Evolutionary conservation across 2,888 invertebrate species (phyloP), one percentile per base, ranked within the genome.

Genomic region (Phragmatobia fuliginosa): DNA sequence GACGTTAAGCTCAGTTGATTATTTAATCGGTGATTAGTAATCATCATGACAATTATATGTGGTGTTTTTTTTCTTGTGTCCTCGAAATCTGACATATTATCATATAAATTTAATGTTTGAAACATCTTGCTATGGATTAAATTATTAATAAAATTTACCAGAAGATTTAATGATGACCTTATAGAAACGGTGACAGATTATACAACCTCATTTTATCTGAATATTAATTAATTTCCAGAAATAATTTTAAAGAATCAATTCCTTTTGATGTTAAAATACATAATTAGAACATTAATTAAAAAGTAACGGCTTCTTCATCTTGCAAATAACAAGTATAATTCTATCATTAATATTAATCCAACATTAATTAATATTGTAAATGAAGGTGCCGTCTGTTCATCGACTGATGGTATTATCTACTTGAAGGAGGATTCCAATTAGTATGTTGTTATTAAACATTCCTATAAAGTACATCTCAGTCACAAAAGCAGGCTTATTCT

Each of bases 401-500:
- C 7, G 14, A 28, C 25, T 56, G 14, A 56, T 28, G 56, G 56
- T 56, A 56, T 56, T 56, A 14, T 28, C 16, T 56, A 56, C 28
- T 56, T 56, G 28, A 56, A 56, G 56, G 28, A 31, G 45, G 41
- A 16, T 59, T 41, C 38, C 41, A 52, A 52, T 64, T 52, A 52
- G n/a, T 52, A 33, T 25, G 49, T 64, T 49, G 33, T 64, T 52
- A 64, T 52, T 16, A 49, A 49, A 64, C 62, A 62, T 28, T 49
- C 56, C 21, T 65, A 28, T 65, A 38, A 65, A 56, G 56, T 56
- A 62, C 49, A 63, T 64, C 28, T 68, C 45, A 49, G 56, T 62
- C 60, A 73, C 70, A 68, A 70, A 70, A 56, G 36, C 62, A 79
- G 66, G 66, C 72, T 75, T 75, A 79, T 77, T 75, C 67, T 72